Percentiles rank a stretch among this genome's conserved stretches.
phyloP scores from a whole-genome alignment of 2,113 vertebrate genomes.

The Pipra filicauda region DNA sequence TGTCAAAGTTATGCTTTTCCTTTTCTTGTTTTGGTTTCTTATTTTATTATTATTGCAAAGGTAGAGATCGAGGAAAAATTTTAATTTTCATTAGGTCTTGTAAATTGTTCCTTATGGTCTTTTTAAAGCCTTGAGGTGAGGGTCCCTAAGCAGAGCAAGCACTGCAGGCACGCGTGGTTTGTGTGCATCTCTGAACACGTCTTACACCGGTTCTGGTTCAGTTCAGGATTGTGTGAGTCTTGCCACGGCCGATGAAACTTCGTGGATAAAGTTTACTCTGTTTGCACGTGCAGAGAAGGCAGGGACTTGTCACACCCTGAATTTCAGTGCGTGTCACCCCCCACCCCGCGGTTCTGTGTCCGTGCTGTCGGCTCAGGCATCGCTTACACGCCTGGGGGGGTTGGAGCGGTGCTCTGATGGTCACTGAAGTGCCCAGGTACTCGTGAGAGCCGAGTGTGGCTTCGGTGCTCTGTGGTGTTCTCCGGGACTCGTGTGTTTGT shows the following conservation, averaged over 20 bases:
- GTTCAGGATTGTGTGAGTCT: neutral
- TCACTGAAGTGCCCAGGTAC: neutral
- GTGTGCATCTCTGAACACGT: accelerated
- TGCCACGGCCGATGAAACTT: neutral
- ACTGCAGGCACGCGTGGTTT: accelerated
- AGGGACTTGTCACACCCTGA: neutral
- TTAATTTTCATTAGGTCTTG: neutral
- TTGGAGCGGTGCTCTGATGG: neutral
- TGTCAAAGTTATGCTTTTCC: neutral
- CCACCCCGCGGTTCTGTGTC: accelerated
- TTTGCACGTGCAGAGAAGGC: neutral
- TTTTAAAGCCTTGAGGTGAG: neutral
- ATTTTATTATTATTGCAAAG: neutral
- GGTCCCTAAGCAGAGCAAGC: neutral
- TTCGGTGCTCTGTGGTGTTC: neutral
- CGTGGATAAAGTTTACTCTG: accelerated
- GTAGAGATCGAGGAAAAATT: neutral
- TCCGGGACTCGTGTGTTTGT: neutral
- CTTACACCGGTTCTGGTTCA: neutral
- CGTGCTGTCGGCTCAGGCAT: no score
- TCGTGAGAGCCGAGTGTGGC: neutral
- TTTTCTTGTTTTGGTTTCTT: neutral
- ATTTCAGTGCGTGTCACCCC: accelerated
- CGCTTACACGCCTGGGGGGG: neutral
- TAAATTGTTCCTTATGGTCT: neutral